Percentiles rank a stretch among this genome's conserved stretches.
Evolutionary conservation across 1,140 invertebrate genomes (phyloP).

Genomic region (Nasonia vitripennis): DNA sequence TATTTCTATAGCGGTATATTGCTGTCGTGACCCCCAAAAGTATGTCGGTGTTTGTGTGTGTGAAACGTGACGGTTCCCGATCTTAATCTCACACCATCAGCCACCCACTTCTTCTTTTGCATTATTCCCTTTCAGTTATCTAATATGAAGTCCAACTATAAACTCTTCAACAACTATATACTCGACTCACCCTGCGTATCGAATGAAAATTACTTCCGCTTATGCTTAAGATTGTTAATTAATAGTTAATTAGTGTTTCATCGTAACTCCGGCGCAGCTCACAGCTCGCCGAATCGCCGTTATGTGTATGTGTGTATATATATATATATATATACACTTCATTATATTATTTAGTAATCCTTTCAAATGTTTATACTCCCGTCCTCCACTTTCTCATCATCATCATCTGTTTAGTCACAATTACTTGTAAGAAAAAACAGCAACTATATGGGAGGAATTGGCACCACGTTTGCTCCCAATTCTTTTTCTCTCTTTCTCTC

Average conservation of each 20-base stretch:
- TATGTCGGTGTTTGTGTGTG: neutral
- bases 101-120: neutral
- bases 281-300: conserved; percentile 40
- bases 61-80: conserved; percentile 20
- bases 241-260: conserved; percentile 56
- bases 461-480: conserved; percentile 74
- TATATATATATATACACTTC: neutral
- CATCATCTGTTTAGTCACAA: conserved; percentile 24
- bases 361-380: conserved; percentile 37
- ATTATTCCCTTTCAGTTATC: conserved; percentile 53
- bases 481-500: conserved; percentile 24
- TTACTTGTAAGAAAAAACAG: conserved; percentile 54
- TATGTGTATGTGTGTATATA: conserved; percentile 22
- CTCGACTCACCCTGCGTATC: conserved; percentile 68
- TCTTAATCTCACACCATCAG: neutral
- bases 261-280: conserved; percentile 21
- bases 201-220: conserved; percentile 64
- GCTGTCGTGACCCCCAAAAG: neutral
- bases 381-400: conserved; percentile 19
- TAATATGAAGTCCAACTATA: conserved; percentile 73
- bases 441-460: conserved; percentile 69
- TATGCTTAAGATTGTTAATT: conserved; percentile 57
- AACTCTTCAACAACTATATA: conserved; percentile 70
- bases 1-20: conserved; percentile 45
- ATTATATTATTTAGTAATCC: conserved; percentile 43